Base-by-base conservation (phyloP, 2,888 invertebrate species). In the Nasonia oneida region DNA sequence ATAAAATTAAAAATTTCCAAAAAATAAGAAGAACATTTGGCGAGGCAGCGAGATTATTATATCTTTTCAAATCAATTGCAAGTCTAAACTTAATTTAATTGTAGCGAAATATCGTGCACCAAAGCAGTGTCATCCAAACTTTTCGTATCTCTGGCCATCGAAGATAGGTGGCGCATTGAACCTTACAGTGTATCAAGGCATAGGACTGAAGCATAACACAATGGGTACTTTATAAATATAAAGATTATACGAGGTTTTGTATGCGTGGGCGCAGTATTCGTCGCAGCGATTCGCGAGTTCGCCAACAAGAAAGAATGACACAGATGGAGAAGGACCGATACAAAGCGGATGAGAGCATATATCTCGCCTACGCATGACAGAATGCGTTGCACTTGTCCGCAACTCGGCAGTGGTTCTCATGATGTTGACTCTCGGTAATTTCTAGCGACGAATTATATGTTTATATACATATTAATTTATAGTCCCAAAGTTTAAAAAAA, bases 301-400 rank as follows among this genome's bases (percentile, higher is more conserved):
- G 39, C 23, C 61, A 42, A 42, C 29, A 70, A 79, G 47, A 50
- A 47, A 29, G 79, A 67, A 33, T n/a, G 50, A 75, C 64, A 64
- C 53, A 57, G 82, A 50, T 67, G 23, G 37, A 15, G 50, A 10
- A 15, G 47, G 39, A 33, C 47, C 18, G 42, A 79, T 70, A 67
- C 33, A 64, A 79, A 71, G 73, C 57, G 81, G 42, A 18, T 73
- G 81, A 73, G 61, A 61, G 39, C 73, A 86, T 87, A 85, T 88
- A 88, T 87, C 88, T 89, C 88, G 85, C 88, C 88, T 88, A 85
- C 88, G 88, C 61, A 84, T 87, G 64, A 23, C 29, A 23, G 73
- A 18, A 37, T 15, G 83, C 89, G 89, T 89, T 91, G 91, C 92
- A 92, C 91, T 92, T 92, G 91, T 89, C 89, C n/a, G 78, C 47